Conservation (phyloP, 2,797 vertebrate genomes). For the Molothrus ater region DNA sequence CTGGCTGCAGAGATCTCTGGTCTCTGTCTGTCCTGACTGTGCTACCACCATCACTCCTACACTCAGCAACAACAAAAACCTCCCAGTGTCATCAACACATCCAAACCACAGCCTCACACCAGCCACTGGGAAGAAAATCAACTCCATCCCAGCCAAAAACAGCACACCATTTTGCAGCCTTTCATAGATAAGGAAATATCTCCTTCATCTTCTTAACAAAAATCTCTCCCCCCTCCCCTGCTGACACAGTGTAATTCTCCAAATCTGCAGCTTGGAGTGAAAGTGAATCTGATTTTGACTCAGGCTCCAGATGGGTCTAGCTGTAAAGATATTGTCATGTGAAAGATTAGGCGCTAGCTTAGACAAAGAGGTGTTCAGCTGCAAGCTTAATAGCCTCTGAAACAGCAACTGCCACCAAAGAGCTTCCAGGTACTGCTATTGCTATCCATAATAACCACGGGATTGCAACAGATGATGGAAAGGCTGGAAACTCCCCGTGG, state of each 20-base stretch:
- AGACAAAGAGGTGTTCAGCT: conserved; percentile 46
- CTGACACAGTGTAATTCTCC: conserved; percentile 27
- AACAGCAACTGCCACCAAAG: not conserved
- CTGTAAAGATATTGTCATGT: conserved; percentile 21
- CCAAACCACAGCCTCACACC: not conserved
- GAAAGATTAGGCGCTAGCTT: conserved; percentile 37
- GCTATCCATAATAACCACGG: not conserved
- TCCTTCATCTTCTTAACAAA: conserved; percentile 23
- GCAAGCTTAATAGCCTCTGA: conserved; percentile 39
- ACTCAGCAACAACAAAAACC: not conserved
- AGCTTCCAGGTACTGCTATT: not conserved
- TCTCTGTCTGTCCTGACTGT: no score
- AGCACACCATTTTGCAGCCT: not conserved
- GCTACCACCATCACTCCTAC: no score
- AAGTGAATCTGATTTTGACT: conserved; percentile 37
- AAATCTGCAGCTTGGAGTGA: conserved; percentile 23
- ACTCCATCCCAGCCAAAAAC: not conserved
- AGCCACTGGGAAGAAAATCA: not conserved
- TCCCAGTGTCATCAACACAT: not conserved
- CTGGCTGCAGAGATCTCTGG: no score
- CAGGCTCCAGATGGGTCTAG: conserved; percentile 6
- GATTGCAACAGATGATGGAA: not conserved
- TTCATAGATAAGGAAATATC: not conserved
- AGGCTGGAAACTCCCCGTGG: not conserved
- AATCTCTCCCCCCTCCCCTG: not conserved